Evolutionary conservation across 2,888 invertebrate species (phyloP).

Genomic region (Pardosa pseudoannulata): DNA sequence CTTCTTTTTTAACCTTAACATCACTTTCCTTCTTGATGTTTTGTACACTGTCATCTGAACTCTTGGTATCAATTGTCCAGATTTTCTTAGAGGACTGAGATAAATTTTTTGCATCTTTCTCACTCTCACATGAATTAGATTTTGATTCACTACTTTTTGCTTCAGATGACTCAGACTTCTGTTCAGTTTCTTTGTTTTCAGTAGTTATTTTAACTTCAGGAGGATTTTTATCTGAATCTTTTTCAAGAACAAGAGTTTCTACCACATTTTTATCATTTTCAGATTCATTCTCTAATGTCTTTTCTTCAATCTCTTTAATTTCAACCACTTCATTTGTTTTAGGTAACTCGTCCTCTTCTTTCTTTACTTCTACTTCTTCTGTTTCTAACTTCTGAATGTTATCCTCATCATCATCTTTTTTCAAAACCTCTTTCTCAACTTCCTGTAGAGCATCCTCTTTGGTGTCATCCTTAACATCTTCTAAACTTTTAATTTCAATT

Average conservation of each 20-base stretch:
- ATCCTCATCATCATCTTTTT: too few species aligned
- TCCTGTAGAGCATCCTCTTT: slow-evolving; percentile 25
- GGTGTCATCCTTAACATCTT: slow-evolving; percentile 23
- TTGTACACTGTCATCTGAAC: not conserved
- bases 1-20: slow-evolving; percentile 72
- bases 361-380: not conserved
- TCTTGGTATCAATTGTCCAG: slow-evolving; percentile 36
- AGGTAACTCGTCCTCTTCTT: slow-evolving; percentile 75
- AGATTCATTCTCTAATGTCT: slow-evolving; percentile 30
- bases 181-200: slow-evolving; percentile 74
- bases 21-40: slow-evolving; percentile 60
- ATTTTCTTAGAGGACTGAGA: slow-evolving; percentile 9
- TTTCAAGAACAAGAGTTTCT: not conserved
- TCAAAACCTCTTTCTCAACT: slow-evolving; percentile 20
- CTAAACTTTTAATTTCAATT: slow-evolving; percentile 42
- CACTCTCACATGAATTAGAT: slow-evolving; percentile 30
- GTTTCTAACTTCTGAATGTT: slow-evolving; percentile 49
- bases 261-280: slow-evolving; percentile 70
- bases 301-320: not conserved
- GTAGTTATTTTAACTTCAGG: slow-evolving; percentile 25
- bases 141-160: not conserved
- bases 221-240: not conserved
- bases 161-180: slow-evolving; percentile 15
- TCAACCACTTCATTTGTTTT: slow-evolving; percentile 73
- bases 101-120: slow-evolving; percentile 36